Evolutionary conservation across 2,888 invertebrate genomes (phyloP).

Genomic region (Drosophila austrosaltans): DNA sequence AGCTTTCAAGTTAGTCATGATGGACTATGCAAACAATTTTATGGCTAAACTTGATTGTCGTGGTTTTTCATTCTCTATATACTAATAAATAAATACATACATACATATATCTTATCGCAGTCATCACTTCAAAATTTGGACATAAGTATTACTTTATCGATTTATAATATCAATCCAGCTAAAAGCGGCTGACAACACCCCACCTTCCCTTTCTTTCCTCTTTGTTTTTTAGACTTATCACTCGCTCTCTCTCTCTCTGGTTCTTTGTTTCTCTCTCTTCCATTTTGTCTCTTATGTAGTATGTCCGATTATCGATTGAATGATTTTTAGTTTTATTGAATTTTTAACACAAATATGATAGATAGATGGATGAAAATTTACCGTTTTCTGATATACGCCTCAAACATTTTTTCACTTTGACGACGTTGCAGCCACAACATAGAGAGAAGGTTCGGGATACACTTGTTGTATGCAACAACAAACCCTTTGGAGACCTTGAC

Average conservation of each 20-base stretch:
- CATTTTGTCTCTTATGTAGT: neutral
- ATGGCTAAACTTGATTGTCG: neutral
- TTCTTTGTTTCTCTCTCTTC: neutral
- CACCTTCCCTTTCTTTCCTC: no score
- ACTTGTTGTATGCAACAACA: neutral
- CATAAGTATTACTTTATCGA: conserved; percentile 15
- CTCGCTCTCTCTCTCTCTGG: neutral
- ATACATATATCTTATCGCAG: conserved; percentile 1
- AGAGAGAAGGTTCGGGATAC: conserved; percentile 18
- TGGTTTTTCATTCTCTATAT: neutral
- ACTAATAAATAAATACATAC: neutral
- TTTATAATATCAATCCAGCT: neutral
- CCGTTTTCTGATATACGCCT: conserved; percentile 80
- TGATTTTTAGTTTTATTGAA: conserved; percentile 33
- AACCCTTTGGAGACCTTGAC: conserved; percentile 6
- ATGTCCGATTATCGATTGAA: neutral
- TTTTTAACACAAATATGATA: conserved; percentile 4
- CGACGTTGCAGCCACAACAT: conserved; percentile 65
- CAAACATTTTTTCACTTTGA: conserved; percentile 71
- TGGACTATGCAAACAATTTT: neutral
- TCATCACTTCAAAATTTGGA: conserved; percentile 5
- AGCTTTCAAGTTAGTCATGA: neutral
- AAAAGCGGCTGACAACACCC: neutral
- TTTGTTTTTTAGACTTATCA: neutral
- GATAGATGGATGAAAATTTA: conserved; percentile 40